Evolutionary conservation across 1,140 invertebrate genomes (phyloP), one percentile per base, ranked within the genome.

Genomic region (Panagrolaimus sp.): DNA sequence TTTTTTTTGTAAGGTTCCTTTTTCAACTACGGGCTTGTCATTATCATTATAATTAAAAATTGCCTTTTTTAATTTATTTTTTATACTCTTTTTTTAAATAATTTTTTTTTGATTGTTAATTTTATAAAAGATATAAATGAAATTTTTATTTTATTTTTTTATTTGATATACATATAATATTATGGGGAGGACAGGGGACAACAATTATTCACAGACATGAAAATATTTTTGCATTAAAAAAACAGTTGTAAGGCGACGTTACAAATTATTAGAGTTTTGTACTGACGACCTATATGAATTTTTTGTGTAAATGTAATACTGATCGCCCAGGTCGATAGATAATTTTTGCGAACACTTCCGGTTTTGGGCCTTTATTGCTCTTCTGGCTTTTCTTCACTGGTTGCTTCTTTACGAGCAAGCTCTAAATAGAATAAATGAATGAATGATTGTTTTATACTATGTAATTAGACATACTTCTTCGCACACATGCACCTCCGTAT

Each of bases 401-500:
- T 58, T 21, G 52, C 52, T 58, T 58, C 52, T 28, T 58, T 58
- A 28, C 52, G 52, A 58, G 52, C 52, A n/a, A 58, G 52, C 52
- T 58, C 52, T 58, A 28, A 58, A 58, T 21, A 4, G 45, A 2
- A 21, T 2, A 7, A 12, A 28, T 24, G 21, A 12, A 58, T n/a
- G 17, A 58, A 12, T 12, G 17, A 12, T 58, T 24, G 8, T 10
- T 21, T 10, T n/a, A 17, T 28, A 12, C 21, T n/a, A 21, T 21
- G 15, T 2, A 26, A 65, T 4, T 43, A 12, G 0, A 28, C 64
- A 45, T 32, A 69, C 68, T 66, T 75, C 74, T 70, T 52, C 74
- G 68, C 55, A 75, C 48, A 58, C 74, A 75, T 28, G 69, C 47
- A 65, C 66, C 64, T n/a, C 62, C 68, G 21, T 68, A n/a, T 32